Conservation (phyloP, 2,888 invertebrate genomes). For the Pristionchus mayeri region DNA sequence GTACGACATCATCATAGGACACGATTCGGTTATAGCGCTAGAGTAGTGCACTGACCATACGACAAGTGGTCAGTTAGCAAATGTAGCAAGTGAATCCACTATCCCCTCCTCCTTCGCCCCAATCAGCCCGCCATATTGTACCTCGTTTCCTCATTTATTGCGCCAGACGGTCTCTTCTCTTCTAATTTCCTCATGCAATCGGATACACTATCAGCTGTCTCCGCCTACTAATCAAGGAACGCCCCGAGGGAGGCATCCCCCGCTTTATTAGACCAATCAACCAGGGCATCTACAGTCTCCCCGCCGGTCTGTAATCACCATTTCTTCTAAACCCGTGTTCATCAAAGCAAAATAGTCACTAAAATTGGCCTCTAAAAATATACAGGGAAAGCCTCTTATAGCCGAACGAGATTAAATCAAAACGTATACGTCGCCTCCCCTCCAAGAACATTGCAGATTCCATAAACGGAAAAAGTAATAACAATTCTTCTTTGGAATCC, state of each 20-base stretch:
- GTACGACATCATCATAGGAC: background rate
- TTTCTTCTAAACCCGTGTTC: too few relatives aligned
- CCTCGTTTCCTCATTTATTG: constrained; percentile 35
- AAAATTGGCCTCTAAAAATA: too few relatives aligned
- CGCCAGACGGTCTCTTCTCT: constrained; percentile 1
- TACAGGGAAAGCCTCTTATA: too few relatives aligned
- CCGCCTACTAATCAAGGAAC: background rate
- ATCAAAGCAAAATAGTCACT: too few relatives aligned
- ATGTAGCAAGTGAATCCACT: background rate
- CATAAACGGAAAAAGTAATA: too few relatives aligned
- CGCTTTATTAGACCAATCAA: background rate
- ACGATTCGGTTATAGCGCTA: too few relatives aligned
- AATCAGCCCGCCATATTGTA: constrained; percentile 13
- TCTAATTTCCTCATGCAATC: constrained; percentile 14
- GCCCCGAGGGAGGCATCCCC: background rate
- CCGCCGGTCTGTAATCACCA: too few relatives aligned
- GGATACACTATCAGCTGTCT: background rate
- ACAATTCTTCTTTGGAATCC: too few relatives aligned
- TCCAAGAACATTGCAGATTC: too few relatives aligned
- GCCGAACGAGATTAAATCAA: too few relatives aligned
- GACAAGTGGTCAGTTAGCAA: background rate
- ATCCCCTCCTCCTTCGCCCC: background rate
- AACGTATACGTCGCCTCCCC: too few relatives aligned
- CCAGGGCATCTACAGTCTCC: too few relatives aligned
- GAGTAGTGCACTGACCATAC: background rate